Percentiles rank a stretch among this genome's conserved stretches.
phyloP scores from a whole-genome alignment of 1,140 invertebrate species.

The Camponotus floridanus region DNA sequence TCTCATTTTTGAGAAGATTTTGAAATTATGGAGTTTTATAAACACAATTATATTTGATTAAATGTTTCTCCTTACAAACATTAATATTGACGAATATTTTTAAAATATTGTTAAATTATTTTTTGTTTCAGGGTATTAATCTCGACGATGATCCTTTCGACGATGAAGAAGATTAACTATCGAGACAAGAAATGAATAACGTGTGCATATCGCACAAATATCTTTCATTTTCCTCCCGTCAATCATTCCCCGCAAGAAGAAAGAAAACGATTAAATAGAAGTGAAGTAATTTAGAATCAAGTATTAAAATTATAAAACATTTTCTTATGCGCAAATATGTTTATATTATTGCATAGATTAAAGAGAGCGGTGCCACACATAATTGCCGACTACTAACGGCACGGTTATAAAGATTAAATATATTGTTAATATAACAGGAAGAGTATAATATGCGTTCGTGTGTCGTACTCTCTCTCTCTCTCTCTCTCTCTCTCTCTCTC shows the following conservation, averaged over 20 bases:
- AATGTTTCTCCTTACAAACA: neutral
- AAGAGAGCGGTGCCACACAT: conserved; percentile 33
- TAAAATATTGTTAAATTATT: neutral
- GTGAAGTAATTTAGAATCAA: conserved; percentile 57
- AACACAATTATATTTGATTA: neutral
- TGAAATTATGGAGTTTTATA: neutral
- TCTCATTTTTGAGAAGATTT: conserved; percentile 31
- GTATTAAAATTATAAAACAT: conserved; percentile 65
- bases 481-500: no score
- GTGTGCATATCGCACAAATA: conserved; percentile 37
- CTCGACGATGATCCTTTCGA: conserved; percentile 89
- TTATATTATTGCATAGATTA: conserved; percentile 63
- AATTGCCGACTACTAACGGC: conserved; percentile 31
- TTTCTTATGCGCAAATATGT: conserved; percentile 66
- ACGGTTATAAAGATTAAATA: conserved; percentile 76
- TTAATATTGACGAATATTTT: neutral
- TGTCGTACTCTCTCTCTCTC: neutral
- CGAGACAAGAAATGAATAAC: conserved; percentile 44
- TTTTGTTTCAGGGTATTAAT: conserved; percentile 88
- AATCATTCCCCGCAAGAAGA: conserved; percentile 74
- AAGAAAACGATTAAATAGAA: neutral
- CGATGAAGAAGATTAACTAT: conserved; percentile 83
- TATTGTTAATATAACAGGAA: conserved; percentile 81
- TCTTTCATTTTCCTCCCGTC: conserved; percentile 65
- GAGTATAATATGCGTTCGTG: conserved; percentile 7